Percentiles rank a stretch among this genome's conserved stretches.
These are phyloP conservation scores for Xenus cinereus DNA, from an alignment of 2,113 vertebrate species.

Conservation along the genomic window DNA sequence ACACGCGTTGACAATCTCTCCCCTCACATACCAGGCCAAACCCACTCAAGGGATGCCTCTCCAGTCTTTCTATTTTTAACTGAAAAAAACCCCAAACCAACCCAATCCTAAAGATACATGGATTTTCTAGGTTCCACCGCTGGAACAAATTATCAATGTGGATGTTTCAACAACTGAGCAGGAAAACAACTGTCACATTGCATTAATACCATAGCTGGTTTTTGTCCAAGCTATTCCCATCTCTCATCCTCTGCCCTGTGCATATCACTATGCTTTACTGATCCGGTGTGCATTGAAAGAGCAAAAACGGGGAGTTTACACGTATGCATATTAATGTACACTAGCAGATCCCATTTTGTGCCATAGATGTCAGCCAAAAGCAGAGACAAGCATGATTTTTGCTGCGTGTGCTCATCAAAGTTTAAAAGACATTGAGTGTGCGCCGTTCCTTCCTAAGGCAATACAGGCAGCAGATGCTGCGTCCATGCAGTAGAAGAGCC, in stretches of 20 bases:
- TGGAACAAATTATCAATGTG: constrained; percentile 28
- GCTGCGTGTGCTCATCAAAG: not conserved
- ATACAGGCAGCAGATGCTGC: not conserved
- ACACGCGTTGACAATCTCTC: constrained; percentile 48
- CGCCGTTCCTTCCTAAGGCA: not conserved
- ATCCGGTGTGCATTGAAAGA: not conserved
- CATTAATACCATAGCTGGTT: not conserved
- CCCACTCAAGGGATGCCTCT: constrained; percentile 71
- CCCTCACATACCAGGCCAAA: constrained; percentile 64
- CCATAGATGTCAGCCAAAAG: not conserved
- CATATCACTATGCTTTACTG: not conserved
- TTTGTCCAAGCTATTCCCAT: not conserved
- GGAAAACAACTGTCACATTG: constrained; percentile 50
- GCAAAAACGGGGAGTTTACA: not conserved
- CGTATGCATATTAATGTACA: not conserved
- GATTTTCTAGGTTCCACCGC: constrained; percentile 29
- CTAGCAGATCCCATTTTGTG: not conserved
- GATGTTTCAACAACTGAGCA: constrained; percentile 52
- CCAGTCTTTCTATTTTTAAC: constrained; percentile 76
- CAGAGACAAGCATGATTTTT: not conserved
- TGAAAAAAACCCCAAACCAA: not conserved
- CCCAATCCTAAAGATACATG: constrained; percentile 4
- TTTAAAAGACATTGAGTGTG: not conserved
- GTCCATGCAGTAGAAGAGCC: not conserved
- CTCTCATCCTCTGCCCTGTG: not conserved